Evolutionary conservation across 2,888 invertebrate species (phyloP).

Genomic region (Trachelus iudaicus): DNA sequence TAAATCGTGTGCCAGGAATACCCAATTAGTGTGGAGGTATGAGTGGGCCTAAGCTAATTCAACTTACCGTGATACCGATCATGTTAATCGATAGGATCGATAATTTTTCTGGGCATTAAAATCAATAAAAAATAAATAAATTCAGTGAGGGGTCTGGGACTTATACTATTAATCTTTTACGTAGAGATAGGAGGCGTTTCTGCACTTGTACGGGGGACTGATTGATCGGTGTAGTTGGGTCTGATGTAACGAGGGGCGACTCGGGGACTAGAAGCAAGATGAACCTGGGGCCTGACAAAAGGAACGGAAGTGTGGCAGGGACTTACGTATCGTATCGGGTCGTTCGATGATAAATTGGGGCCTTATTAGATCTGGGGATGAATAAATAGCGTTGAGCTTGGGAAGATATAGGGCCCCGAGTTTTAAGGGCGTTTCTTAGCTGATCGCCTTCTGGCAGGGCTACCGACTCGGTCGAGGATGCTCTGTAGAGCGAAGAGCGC

Average conservation of each 20-base stretch:
- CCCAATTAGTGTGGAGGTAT: neutral
- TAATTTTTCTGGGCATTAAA: neutral
- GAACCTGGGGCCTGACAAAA: neutral
- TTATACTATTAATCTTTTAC: neutral
- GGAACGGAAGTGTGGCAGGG: too few species aligned
- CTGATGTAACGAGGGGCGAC: neutral
- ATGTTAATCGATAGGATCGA: neutral
- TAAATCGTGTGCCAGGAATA: neutral
- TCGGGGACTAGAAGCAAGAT: neutral
- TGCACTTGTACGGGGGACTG: neutral
- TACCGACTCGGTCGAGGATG: neutral
- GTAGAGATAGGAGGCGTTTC: neutral
- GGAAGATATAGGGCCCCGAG: neutral
- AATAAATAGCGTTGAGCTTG: too few species aligned
- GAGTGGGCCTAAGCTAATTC: neutral
- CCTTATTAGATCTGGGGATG: too few species aligned
- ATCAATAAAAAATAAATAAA: neutral
- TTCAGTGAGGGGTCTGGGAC: neutral
- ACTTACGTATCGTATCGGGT: too few species aligned
- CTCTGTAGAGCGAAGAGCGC: too few species aligned
- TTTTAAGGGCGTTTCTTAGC: neutral
- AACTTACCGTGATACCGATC: neutral
- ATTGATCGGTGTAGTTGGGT: neutral
- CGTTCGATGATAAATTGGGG: too few species aligned
- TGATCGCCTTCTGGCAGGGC: conserved; percentile 15